Percentiles rank a stretch among this genome's conserved stretches.
phyloP scores from a whole-genome alignment of 2,888 invertebrate genomes.

The Epinotia brunnichana region DNA sequence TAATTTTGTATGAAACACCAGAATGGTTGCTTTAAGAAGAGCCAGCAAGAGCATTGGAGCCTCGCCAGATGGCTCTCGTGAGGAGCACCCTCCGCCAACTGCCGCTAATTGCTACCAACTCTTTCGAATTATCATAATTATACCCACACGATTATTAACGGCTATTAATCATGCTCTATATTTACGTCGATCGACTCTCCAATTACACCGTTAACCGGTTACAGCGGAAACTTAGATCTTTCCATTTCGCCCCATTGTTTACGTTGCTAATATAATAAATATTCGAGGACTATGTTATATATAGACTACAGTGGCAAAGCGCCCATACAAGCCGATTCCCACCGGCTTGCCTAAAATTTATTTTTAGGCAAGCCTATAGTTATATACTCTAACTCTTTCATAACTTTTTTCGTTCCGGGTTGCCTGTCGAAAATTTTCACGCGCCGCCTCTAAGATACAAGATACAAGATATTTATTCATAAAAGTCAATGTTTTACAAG shows the following conservation, averaged over 20 bases:
- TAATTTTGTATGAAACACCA: constrained; percentile 35
- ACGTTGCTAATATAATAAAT: neutral
- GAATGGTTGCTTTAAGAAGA: constrained; percentile 64
- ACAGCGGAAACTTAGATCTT: neutral
- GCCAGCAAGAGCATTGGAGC: constrained; percentile 66
- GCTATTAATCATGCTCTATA: constrained; percentile 27
- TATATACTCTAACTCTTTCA: too few species aligned
- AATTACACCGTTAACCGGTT: neutral
- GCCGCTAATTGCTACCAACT: constrained; percentile 80
- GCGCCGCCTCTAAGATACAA: too few species aligned
- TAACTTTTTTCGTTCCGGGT: too few species aligned
- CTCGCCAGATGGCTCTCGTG: constrained; percentile 77
- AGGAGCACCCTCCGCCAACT: constrained; percentile 70
- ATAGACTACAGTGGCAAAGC: too few species aligned
- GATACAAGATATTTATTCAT: too few species aligned
- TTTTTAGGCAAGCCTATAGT: too few species aligned
- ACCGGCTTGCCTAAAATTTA: too few species aligned
- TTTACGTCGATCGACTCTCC: neutral
- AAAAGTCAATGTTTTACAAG: too few species aligned
- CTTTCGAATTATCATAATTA: constrained; percentile 74
- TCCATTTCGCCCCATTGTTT: neutral
- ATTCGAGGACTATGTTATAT: too few species aligned
- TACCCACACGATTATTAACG: constrained; percentile 44
- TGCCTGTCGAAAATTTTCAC: too few species aligned
- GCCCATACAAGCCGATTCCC: too few species aligned